Base-by-base conservation (phyloP, 92 coral and sea anemone genomes). In the Nematostella vectensis region DNA sequence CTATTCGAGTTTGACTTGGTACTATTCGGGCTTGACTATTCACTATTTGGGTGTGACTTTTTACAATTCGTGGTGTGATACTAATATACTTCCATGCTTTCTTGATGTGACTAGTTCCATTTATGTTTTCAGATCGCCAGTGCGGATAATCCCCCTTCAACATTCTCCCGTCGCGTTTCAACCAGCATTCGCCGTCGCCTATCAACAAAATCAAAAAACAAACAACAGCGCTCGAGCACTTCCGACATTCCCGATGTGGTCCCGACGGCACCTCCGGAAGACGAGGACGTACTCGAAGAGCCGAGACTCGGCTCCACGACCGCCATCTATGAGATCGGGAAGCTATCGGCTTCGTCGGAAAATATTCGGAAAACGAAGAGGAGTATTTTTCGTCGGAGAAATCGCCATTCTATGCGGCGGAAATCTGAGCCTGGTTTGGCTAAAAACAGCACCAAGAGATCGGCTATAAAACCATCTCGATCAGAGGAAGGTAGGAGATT, bases 161-260 rank as follows among this genome's bases (percentile, higher is more conserved):
- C 50, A 4, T 57, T 69, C 13, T 63, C 77, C 3, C 80, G 88
- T 40, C 78, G 77, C 39, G 44, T 85, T 13, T 70, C 81, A 12
- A 54, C 77, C 51, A 77, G 95, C 23, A 75, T 85, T 1, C 80
- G 78, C 29, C 76, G 84, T 20, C 75, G 88, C 27, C 66, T 85
- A 38, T 75, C 88, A 17, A 21, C 74, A 22, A 62, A 49, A 63
- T 50, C 71, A 1, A 84, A 65, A 58, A 55, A 23, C 13, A 78
- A 70, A 31, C 31, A 67, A 24, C 94, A 76, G 62, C 88, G 95
- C 31, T 65, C 52, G 50, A 85, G 95, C 65, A 68, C 95, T 13
- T 85, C 95, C 16, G 87, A 79, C 61, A 71, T 79, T 50, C 68
- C 77, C 61, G 87, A 79, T 59, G 80, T 67, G 18, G 63, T 61